Percentiles rank a stretch among this genome's conserved stretches.
These are phyloP conservation scores for Melanocharis versteri DNA, from an alignment of 2,113 vertebrate genomes.

Conservation along the genomic window DNA sequence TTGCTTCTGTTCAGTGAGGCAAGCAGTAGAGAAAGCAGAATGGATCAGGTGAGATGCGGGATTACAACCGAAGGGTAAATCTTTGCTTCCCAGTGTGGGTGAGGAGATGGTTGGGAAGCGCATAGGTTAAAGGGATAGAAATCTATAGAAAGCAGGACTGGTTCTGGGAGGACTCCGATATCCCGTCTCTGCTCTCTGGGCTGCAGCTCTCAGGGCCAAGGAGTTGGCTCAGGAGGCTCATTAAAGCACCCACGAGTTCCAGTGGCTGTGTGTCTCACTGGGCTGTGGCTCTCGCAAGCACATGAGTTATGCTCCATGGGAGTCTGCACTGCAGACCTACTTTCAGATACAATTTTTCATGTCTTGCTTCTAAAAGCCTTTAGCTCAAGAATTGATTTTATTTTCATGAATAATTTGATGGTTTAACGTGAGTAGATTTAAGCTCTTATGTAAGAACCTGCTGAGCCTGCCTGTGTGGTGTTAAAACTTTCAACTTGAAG, in stretches of 20 bases:
- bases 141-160: background rate
- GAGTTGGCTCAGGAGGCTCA: background rate
- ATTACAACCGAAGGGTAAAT: background rate
- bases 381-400: background rate
- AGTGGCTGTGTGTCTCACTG: background rate
- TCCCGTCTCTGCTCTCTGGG: fast-evolving
- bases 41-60: background rate
- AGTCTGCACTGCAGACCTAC: background rate
- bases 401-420: slow-evolving; percentile 30
- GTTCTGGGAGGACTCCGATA: fast-evolving
- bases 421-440: background rate
- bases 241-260: background rate
- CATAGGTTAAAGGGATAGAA: background rate
- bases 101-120: background rate
- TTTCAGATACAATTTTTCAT: background rate
- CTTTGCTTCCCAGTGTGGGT: background rate
- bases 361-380: background rate
- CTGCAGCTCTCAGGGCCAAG: background rate
- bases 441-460: background rate
- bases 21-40: background rate
- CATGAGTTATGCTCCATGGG: fast-evolving
- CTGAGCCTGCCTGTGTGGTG: background rate
- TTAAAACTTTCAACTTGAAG: background rate
- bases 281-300: background rate
- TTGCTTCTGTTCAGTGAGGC: background rate